Base-by-base conservation (phyloP, 2,113 vertebrate genomes). In the Channa maculata region DNA sequence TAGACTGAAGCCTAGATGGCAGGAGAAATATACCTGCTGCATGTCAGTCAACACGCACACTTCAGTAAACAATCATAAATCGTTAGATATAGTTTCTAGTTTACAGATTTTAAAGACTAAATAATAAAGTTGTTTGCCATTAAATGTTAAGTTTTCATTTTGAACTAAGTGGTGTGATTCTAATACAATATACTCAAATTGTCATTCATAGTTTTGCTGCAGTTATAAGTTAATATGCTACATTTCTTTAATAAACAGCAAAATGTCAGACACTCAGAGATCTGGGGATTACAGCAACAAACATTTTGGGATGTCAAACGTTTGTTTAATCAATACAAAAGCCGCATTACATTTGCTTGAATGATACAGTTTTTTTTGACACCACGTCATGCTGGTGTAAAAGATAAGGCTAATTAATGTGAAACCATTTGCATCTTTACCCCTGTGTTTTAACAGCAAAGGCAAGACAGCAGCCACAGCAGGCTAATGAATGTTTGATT, bases 401-500 rank as follows among this genome's bases (percentile, higher is more conserved):
- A 86, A 84, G 80, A 88, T 83, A 65, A 82, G 69, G 78, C 76
- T 86, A 90, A 86, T 91, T 91, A 90, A 85, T 33, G 53, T 77
- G 72, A 75, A 71, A 66, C 70, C 73, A 77, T 88, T 89, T 80
- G 83, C 83, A 79, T 87, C 74, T 85, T 80, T 61, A 87, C 74
- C 72, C 79, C 65, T 41, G 69, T 58, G 79, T 77, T 66, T 84
- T 41, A 70, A 73, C 88, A 64, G 79, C 14, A 53, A 76, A 65
- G 61, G 75, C 58, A 85, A 85, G 82, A 65, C 64, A 72, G 62
- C 57, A 79, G 77, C 77, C 74, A 15, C 76, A 67, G 77, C 51
- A 41, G 80, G 79, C 78, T 90, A 92, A 92, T 92, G 87, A 92
- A 91, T 87, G 78, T 77, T 86, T 90, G 79, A 92, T 90, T 84